Evolutionary conservation across 2,113 vertebrate species (phyloP), one percentile per base, ranked within the genome.

Genomic region (Carollia perspicillata): DNA sequence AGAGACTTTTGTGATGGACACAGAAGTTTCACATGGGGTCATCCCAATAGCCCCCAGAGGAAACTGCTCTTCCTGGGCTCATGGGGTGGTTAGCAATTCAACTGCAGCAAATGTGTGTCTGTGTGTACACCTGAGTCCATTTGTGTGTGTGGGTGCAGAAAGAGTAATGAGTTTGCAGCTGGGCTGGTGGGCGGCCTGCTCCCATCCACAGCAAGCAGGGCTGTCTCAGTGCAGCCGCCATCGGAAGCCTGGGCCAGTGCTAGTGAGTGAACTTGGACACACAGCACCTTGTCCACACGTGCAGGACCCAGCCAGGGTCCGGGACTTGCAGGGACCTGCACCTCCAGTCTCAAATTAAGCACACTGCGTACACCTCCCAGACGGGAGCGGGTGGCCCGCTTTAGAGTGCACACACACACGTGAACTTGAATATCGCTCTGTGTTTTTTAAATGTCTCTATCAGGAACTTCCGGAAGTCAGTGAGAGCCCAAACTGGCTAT

Each of bases 61-160:
- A 60, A 69, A 40, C 20, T 53, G 33, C 40, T 68, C 17, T 33
- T 23, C 23, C 12, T 55, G 17, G 35, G 47, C 17, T 44, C 6
- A 6, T 17, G 18, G 3, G 12, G 2, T 23, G 3, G 26, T n/a
- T 42, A 74, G 55, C 44, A 33, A 37, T 75, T 22, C 33, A 30
- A 2, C 8, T 51, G 42, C 9, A n/a, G 35, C 22, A 69, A 47
- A 30, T 10, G 16, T 9, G 30, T 83, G 44, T 91, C 30, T 60
- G 77, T 0, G 18, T n/a, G 26, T 26, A 3, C 42, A 66, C 35
- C 3, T 1, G 40, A n/a, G 30, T 26, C 18, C 5, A 1, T 16
- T 1, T 22, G 33, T 40, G 68, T 40, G 33, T 1, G 3, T 58
- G 47, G 37, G 30, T 2, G 30, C 44, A 63, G 23, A 23, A 89